A percentile compares a stretch with the other conserved stretches of the same genome.
Conservation (phyloP, 2,113 vertebrate species). For the Misgurnus anguillicaudatus region DNA sequence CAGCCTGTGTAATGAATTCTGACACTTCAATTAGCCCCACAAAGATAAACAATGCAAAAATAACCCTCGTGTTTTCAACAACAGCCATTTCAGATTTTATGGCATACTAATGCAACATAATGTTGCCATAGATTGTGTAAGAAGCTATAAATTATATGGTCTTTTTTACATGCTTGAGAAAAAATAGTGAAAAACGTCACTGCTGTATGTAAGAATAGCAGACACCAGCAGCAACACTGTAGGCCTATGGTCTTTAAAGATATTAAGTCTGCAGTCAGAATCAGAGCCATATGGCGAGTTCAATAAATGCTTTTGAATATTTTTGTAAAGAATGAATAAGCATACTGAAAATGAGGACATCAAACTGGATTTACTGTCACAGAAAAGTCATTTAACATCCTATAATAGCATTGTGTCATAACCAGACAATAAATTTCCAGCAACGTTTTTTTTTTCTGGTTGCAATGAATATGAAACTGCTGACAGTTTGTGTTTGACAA, state of each 20-base stretch:
- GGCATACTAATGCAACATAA: neutral
- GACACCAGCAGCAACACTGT: neutral
- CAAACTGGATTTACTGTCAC: neutral
- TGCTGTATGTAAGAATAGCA: neutral
- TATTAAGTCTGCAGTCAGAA: neutral
- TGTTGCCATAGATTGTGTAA: neutral
- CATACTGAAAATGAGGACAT: neutral
- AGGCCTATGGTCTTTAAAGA: neutral
- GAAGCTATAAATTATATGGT: neutral
- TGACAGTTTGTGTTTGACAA: too few species aligned
- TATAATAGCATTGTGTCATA: too few species aligned
- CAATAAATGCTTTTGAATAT: neutral
- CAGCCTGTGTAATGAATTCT: constrained; percentile 53
- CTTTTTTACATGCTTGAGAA: neutral
- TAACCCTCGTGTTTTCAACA: constrained; percentile 16
- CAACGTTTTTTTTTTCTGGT: too few species aligned
- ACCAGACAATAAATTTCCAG: too few species aligned
- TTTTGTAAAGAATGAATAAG: neutral
- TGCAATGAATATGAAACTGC: too few species aligned
- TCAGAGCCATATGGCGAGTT: constrained; percentile 2
- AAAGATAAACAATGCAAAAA: constrained; percentile 55
- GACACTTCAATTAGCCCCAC: constrained; percentile 61
- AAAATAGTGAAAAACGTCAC: neutral
- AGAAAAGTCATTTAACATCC: neutral
- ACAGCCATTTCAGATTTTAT: constrained; percentile 18